A percentile compares a stretch with the other conserved stretches of the same genome.
phyloP scores from a whole-genome alignment of 2,797 vertebrate species.

The Myotis planiceps region DNA sequence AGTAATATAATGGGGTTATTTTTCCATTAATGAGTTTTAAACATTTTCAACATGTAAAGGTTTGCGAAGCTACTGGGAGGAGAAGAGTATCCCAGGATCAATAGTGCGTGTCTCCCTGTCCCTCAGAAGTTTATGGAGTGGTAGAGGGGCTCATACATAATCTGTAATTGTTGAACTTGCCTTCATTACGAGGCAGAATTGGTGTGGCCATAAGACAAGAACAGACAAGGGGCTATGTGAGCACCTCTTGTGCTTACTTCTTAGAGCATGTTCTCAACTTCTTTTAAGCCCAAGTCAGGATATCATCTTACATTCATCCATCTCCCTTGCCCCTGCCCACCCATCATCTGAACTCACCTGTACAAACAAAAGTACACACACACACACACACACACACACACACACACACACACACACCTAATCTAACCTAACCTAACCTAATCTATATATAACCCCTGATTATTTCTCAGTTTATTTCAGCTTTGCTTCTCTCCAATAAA shows the following conservation, averaged over 20 bases:
- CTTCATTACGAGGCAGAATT: not conserved
- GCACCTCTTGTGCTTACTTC: fast-evolving
- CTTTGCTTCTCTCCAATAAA: not conserved
- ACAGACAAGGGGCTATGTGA: not conserved
- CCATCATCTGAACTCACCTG: not conserved
- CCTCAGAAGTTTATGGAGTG: not conserved
- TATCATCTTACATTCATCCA: not conserved
- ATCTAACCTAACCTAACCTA: not conserved
- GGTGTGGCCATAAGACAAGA: not conserved
- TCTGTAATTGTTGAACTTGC: not conserved
- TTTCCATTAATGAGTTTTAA: not conserved
- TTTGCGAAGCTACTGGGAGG: not conserved
- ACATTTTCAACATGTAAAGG: not conserved
- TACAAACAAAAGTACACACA: not conserved
- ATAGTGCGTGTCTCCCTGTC: not conserved
- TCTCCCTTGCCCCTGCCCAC: too few relatives aligned
- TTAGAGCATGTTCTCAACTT: not conserved
- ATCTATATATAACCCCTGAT: not conserved
- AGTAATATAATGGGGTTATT: not conserved
- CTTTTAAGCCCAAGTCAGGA: not conserved
- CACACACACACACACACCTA: not conserved
- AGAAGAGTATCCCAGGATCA: not conserved
- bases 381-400: not conserved
- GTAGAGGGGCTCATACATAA: not conserved
- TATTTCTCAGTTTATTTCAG: not conserved